Conservation (phyloP, 2,888 invertebrate genomes). For the Cremastinae sp. region DNA sequence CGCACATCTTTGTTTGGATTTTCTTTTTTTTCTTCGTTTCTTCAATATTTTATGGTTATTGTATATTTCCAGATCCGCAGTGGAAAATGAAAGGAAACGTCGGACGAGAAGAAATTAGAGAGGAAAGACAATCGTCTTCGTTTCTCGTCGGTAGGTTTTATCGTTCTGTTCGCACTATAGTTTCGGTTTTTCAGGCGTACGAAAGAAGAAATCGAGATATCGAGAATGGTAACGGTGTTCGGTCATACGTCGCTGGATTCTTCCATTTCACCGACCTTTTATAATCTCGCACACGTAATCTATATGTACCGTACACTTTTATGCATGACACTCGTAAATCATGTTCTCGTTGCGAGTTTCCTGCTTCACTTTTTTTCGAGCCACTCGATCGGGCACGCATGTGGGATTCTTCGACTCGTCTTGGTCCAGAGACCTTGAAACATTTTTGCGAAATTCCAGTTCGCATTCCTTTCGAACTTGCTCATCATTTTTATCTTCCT, state of each 20-base stretch:
- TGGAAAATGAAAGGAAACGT: neutral
- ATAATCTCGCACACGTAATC: slow-evolving; percentile 14
- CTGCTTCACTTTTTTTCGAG: slow-evolving; percentile 18
- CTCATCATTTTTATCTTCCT: too few species aligned
- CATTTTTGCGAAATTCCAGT: too few species aligned
- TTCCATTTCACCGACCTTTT: slow-evolving; percentile 9
- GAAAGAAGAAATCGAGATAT: slow-evolving; percentile 50
- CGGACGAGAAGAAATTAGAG: neutral
- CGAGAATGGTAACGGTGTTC: slow-evolving; percentile 58
- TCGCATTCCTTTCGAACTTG: too few species aligned
- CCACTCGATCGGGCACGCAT: neutral
- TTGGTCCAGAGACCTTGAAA: too few species aligned
- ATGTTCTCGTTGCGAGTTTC: neutral
- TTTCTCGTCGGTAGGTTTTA: slow-evolving; percentile 2
- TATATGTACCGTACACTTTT: slow-evolving; percentile 27
- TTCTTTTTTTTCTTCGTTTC: too few species aligned
- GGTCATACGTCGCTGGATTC: slow-evolving; percentile 59
- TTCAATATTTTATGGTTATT: neutral
- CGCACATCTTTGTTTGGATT: too few species aligned
- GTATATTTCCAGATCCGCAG: neutral
- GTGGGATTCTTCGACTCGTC: neutral
- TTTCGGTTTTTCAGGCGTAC: neutral
- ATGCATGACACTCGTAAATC: slow-evolving; percentile 39
- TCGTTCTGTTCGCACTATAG: neutral
- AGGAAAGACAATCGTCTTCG: neutral